Conservation (phyloP, 2,888 invertebrate genomes). For the Plebejus argus region DNA sequence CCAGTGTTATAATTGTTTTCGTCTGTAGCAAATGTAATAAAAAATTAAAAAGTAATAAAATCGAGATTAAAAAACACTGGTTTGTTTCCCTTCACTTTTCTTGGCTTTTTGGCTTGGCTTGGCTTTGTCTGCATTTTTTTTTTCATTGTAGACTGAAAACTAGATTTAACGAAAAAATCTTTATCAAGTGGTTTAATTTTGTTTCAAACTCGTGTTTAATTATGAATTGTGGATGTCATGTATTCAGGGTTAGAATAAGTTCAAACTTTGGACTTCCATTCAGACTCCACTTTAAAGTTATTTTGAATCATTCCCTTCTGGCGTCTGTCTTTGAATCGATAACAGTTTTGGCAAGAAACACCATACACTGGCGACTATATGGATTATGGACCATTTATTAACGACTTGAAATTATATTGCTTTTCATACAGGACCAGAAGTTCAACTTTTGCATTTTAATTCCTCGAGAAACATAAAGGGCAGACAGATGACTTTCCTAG, state of each 20-base stretch:
- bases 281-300: slow-evolving; percentile 16
- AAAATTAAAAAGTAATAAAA: too few relatives aligned
- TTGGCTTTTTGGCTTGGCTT: too few relatives aligned
- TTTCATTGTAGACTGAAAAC: too few relatives aligned
- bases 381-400: slow-evolving; percentile 2
- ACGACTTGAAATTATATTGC: not conserved
- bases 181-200: not conserved
- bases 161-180: too few relatives aligned
- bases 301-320: slow-evolving; percentile 2
- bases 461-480: not conserved
- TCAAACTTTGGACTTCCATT: not conserved
- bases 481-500: not conserved
- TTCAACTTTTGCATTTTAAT: not conserved
- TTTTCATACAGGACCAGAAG: not conserved
- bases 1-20: not conserved
- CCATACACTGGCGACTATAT: slow-evolving; percentile 16
- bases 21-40: too few relatives aligned
- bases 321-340: slow-evolving; percentile 26
- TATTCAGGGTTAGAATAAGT: not conserved
- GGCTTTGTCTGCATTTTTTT: too few relatives aligned
- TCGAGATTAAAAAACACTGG: too few relatives aligned
- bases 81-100: too few relatives aligned
- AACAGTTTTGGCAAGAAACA: slow-evolving; percentile 25
- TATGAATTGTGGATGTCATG: not conserved
- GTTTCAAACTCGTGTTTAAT: not conserved